Percentiles rank a stretch among this genome's conserved stretches.
These are phyloP conservation scores for Zalophus californianus DNA, from an alignment of 2,797 vertebrate species.

Conservation along the genomic window DNA sequence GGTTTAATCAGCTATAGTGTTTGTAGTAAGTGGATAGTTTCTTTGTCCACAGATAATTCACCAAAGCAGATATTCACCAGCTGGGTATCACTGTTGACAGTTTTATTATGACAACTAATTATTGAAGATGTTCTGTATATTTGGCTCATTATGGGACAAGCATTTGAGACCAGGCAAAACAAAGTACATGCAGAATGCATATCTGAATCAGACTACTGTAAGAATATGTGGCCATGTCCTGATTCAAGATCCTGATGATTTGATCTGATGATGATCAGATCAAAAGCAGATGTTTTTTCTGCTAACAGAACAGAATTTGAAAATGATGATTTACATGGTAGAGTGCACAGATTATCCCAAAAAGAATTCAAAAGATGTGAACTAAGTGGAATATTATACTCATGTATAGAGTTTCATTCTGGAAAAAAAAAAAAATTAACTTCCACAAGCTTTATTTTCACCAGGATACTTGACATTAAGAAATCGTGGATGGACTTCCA, in stretches of 20 bases:
- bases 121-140: not conserved
- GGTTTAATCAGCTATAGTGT: conserved; percentile 69
- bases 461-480: not conserved
- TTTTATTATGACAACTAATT: conserved; percentile 63
- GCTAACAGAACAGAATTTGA: not conserved
- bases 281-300: too few species aligned
- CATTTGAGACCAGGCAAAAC: conserved; percentile 49
- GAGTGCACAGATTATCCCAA: fast-evolving
- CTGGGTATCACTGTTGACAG: conserved; percentile 59
- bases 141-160: conserved; percentile 58
- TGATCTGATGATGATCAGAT: not conserved
- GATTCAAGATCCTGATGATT: not conserved
- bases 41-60: conserved; percentile 74
- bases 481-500: not conserved
- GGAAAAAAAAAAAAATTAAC: not conserved
- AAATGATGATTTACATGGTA: not conserved
- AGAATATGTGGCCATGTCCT: not conserved
- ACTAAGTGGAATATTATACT: not conserved
- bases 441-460: conserved; percentile 9
- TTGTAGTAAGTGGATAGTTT: conserved; percentile 64
- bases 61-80: conserved; percentile 45
- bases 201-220: not conserved
- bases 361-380: not conserved
- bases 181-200: not conserved
- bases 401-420: not conserved